phyloP scores from a whole-genome alignment of 2,797 vertebrate species.

The Otolemur crassicaudatus region DNA sequence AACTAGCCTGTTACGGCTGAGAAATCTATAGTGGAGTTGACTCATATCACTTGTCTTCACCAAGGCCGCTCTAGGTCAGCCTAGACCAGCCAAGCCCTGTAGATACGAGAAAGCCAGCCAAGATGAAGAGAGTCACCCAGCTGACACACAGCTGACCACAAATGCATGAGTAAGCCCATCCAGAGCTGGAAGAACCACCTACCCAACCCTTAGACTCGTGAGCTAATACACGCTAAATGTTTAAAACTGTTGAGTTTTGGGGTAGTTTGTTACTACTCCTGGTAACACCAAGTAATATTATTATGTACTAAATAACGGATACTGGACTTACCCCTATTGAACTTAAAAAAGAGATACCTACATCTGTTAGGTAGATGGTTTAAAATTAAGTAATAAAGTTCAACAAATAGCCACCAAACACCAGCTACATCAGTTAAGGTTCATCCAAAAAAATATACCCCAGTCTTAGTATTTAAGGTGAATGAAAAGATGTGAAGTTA shows the following conservation, averaged over 20 bases:
- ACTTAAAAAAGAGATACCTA: background rate
- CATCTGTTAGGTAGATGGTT: background rate
- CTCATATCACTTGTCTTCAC: background rate
- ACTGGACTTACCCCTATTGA: background rate
- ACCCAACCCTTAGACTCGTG: background rate
- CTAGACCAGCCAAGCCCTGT: background rate
- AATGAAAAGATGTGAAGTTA: background rate
- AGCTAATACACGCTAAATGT: background rate
- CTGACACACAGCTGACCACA: background rate
- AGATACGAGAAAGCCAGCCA: background rate
- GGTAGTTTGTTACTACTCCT: background rate
- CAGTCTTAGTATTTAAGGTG: background rate
- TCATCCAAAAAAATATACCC: background rate
- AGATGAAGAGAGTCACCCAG: background rate
- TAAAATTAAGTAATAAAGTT: conserved; percentile 3
- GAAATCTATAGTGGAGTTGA: background rate
- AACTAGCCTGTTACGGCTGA: background rate
- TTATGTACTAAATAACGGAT: background rate
- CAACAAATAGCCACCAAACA: background rate
- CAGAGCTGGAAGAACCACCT: background rate
- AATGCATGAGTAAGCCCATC: background rate
- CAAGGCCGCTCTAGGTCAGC: background rate
- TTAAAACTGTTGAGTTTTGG: background rate
- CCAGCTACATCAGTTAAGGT: background rate
- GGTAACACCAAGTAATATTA: background rate